Conservation (phyloP, 2,888 invertebrate species). For the Drosophila vallismaia region DNA sequence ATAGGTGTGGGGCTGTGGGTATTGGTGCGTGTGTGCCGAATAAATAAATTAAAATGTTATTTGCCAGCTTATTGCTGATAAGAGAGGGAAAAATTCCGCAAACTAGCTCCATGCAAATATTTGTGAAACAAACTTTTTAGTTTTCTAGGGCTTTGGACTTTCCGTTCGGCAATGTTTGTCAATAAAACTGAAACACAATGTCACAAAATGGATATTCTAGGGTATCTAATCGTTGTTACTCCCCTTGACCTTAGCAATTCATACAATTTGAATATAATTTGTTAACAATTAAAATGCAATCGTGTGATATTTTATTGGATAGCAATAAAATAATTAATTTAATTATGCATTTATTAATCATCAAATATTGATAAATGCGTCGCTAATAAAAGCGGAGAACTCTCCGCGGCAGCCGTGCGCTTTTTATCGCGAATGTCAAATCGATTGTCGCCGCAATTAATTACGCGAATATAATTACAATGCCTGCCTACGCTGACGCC, state of each 20-base stretch:
- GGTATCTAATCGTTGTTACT: not conserved
- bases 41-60: constrained; percentile 77
- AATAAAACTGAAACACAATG: too few species aligned
- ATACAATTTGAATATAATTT: constrained; percentile 52
- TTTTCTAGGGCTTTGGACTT: not conserved
- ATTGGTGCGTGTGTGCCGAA: constrained; percentile 51
- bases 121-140: not conserved
- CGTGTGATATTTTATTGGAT: constrained; percentile 56
- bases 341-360: constrained; percentile 55
- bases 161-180: not conserved
- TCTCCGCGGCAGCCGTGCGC: constrained; percentile 55
- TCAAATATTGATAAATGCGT: constrained; percentile 66
- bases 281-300: constrained; percentile 61
- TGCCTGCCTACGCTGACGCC: constrained; percentile 67
- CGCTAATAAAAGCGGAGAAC: constrained; percentile 57
- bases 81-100: constrained; percentile 33
- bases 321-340: constrained; percentile 61
- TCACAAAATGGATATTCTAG: not conserved
- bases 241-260: not conserved
- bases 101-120: constrained; percentile 13
- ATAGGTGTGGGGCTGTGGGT: constrained; percentile 11
- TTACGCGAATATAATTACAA: constrained; percentile 74
- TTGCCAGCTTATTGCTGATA: constrained; percentile 67
- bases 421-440: constrained; percentile 74
- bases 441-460: constrained; percentile 78